Evolutionary conservation across 2,888 invertebrate species (phyloP).

Genomic region (Theretra japonica): DNA sequence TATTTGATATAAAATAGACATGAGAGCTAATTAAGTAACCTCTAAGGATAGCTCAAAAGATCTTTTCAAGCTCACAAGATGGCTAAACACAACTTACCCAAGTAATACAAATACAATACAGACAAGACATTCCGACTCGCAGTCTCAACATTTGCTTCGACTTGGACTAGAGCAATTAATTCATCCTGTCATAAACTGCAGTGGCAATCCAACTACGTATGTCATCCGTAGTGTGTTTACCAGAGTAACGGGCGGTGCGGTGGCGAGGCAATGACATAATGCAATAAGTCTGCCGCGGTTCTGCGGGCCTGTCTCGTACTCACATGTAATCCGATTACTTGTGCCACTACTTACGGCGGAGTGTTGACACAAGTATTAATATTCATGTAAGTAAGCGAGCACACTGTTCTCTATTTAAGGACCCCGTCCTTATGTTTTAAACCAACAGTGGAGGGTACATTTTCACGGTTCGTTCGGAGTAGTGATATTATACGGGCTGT

Average conservation of each 20-base stretch:
- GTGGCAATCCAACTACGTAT: constrained; percentile 5
- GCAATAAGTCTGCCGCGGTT: constrained; percentile 33
- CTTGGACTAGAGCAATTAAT: constrained; percentile 11
- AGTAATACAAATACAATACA: not conserved
- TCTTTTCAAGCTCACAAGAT: too few relatives aligned
- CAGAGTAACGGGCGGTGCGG: not conserved
- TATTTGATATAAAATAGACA: too few relatives aligned
- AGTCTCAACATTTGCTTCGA: not conserved
- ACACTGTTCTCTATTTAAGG: constrained; percentile 22
- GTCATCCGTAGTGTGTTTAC: constrained; percentile 24
- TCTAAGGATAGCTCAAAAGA: too few relatives aligned
- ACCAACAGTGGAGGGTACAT: constrained; percentile 16
- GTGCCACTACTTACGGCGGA: constrained; percentile 22
- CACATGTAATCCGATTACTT: constrained; percentile 38
- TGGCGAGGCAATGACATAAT: constrained; percentile 26
- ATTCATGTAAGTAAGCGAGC: constrained; percentile 24
- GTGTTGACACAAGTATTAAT: constrained; percentile 22
- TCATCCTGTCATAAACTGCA: constrained; percentile 15
- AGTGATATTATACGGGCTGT: not conserved
- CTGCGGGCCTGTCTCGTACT: constrained; percentile 28
- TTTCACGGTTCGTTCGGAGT: not conserved
- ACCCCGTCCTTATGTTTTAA: constrained; percentile 11
- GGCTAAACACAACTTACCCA: not conserved
- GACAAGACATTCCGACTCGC: not conserved
- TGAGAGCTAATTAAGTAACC: too few relatives aligned